Conservation (phyloP, 2,888 invertebrate species). For the Frankliniella intonsa region DNA sequence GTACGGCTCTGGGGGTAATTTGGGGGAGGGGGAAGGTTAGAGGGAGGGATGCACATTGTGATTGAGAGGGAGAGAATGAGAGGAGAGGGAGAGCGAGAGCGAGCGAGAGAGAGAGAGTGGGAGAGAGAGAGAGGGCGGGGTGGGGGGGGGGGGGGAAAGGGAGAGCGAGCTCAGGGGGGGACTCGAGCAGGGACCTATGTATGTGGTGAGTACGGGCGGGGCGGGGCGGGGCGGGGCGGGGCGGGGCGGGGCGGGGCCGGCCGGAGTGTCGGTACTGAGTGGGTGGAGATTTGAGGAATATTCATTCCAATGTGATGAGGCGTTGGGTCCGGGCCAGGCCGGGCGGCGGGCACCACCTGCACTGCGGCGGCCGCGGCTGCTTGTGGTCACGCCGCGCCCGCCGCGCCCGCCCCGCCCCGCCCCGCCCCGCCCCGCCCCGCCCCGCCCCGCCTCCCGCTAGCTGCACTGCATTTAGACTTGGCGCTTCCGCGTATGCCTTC, state of each 20-base stretch:
- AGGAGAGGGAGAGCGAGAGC: not conserved
- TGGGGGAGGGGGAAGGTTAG: not conserved
- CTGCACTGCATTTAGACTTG: no score
- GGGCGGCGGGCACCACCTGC: no score
- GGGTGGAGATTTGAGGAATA: slow-evolving; percentile 18
- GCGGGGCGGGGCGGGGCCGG: not conserved
- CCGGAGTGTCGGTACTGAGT: not conserved
- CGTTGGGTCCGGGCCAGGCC: no score
- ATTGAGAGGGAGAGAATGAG: not conserved
- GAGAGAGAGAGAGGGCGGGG: not conserved
- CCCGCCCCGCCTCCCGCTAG: no score
- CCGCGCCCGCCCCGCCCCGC: no score
- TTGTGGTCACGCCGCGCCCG: no score
- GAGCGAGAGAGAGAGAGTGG: not conserved
- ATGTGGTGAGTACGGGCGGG: not conserved
- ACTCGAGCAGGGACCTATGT: not conserved
- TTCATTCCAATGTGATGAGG: slow-evolving; percentile 3
- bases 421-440: no score
- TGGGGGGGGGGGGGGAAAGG: not conserved
- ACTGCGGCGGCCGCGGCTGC: no score
- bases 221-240: not conserved
- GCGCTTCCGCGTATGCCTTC: no score
- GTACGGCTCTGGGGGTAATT: not conserved
- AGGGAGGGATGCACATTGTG: not conserved
- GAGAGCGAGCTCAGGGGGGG: not conserved